phyloP scores from a whole-genome alignment of 2,113 vertebrate species.

The Anseranas semipalmata region DNA sequence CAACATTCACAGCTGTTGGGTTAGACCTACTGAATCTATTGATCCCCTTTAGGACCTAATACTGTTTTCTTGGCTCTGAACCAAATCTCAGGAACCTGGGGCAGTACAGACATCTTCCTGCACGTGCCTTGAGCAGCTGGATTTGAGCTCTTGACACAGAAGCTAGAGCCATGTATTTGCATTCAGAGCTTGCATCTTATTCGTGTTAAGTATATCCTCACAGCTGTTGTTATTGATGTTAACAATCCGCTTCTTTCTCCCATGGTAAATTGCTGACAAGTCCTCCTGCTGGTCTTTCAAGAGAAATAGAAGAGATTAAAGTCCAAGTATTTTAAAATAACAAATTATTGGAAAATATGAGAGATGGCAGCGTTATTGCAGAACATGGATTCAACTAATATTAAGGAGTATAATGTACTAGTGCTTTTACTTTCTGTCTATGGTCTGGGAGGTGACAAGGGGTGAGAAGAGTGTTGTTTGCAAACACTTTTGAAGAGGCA shows the following conservation, averaged over 20 bases:
- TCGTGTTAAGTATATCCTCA: neutral
- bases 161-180: neutral
- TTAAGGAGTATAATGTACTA: neutral
- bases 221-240: neutral
- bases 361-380: neutral
- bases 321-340: neutral
- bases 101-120: neutral
- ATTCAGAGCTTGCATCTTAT: neutral
- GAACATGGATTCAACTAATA: neutral
- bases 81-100: neutral
- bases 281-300: slow-evolving; percentile 11
- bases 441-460: neutral
- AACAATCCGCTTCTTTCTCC: neutral
- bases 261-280: neutral
- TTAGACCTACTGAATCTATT: neutral
- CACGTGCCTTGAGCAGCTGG: neutral
- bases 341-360: neutral
- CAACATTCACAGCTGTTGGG: accelerated
- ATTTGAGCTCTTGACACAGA: neutral
- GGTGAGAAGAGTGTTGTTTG: neutral
- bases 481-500: neutral
- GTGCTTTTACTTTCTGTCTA: neutral
- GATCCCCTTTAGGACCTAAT: neutral
- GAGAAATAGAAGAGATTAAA: neutral
- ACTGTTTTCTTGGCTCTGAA: neutral